Evolutionary conservation across 2,113 vertebrate species (phyloP).

Genomic region (Piprites chloris): DNA sequence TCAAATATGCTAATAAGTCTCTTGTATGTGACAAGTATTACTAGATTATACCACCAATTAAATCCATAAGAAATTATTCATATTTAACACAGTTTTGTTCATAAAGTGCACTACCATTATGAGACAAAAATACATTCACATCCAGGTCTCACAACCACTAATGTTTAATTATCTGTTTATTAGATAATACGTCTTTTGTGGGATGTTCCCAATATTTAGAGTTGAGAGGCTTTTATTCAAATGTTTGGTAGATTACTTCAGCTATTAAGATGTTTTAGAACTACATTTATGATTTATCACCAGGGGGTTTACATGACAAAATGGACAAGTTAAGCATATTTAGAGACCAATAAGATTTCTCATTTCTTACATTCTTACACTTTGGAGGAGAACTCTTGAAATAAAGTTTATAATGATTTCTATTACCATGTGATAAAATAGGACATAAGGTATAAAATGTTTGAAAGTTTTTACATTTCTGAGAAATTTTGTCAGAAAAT

Average conservation of each 20-base stretch:
- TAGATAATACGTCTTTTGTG: constrained; percentile 45
- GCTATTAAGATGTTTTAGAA: constrained; percentile 25
- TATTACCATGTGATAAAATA: neutral
- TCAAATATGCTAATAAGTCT: neutral
- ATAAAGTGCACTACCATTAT: constrained; percentile 31
- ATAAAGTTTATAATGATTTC: neutral
- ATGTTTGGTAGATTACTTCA: constrained; percentile 37
- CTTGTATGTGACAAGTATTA: neutral
- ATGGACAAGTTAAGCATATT: neutral
- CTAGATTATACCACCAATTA: neutral
- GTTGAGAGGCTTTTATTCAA: constrained; percentile 43
- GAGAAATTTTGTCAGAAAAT: neutral
- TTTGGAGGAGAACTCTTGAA: neutral
- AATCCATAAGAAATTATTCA: neutral
- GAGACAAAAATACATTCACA: neutral
- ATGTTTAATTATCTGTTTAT: constrained; percentile 43
- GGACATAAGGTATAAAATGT: neutral
- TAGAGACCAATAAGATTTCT: neutral
- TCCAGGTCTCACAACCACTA: neutral
- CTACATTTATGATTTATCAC: neutral
- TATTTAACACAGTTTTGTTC: neutral
- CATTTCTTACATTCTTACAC: neutral
- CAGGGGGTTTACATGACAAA: neutral
- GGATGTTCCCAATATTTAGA: constrained; percentile 7
- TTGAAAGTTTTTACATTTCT: neutral